Evolutionary conservation across 2,113 vertebrate genomes (phyloP).

Genomic region (Brachyhypopomus occidentalis): DNA sequence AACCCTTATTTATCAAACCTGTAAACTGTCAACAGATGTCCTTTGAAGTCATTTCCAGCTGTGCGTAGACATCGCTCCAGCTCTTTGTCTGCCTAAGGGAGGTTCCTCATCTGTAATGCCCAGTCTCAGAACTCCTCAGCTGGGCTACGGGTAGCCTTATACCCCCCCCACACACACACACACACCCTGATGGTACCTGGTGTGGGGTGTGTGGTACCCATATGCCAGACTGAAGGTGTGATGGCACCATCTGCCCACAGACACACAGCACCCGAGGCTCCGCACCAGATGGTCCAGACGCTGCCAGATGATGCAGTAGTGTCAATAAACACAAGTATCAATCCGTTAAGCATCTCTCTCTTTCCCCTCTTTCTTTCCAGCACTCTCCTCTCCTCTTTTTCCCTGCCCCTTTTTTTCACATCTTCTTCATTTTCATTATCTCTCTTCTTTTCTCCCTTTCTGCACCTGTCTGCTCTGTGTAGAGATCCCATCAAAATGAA

Average conservation of each 20-base stretch:
- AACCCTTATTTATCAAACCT: too few species aligned
- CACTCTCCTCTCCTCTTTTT: background rate
- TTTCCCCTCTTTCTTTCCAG: background rate
- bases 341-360: slow-evolving; percentile 36
- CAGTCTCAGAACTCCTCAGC: background rate
- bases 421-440: background rate
- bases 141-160: background rate
- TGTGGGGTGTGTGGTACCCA: slow-evolving; percentile 32
- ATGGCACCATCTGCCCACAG: slow-evolving; percentile 59
- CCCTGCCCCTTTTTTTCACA: background rate
- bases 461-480: background rate
- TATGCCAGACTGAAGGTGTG: slow-evolving; percentile 33
- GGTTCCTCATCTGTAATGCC: background rate
- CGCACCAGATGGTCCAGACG: slow-evolving; percentile 62
- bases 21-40: too few species aligned
- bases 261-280: slow-evolving; percentile 43
- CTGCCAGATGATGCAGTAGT: slow-evolving; percentile 59
- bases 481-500: too few species aligned
- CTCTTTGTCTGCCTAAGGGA: background rate
- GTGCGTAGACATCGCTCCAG: too few species aligned
- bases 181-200: background rate
- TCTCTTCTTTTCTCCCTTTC: background rate
- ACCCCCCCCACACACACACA: background rate
- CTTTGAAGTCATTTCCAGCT: too few species aligned
- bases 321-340: slow-evolving; percentile 58